Evolutionary conservation across 2,888 invertebrate species (phyloP), one percentile per base, ranked within the genome.

Genomic region (Branchinecta sandiegonensis): DNA sequence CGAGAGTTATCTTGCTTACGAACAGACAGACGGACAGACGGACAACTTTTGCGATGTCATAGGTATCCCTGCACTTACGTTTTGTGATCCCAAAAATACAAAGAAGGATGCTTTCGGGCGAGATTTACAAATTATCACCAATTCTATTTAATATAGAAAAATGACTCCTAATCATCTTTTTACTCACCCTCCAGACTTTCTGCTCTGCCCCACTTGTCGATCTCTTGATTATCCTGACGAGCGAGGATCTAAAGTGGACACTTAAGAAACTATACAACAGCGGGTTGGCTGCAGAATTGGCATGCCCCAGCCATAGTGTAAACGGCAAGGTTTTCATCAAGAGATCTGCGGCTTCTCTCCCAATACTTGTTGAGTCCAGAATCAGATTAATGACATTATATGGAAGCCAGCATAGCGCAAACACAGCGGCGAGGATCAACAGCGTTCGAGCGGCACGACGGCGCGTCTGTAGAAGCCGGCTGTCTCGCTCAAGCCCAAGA

Each of bases 361-460:
- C 68, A 11, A 72, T 73, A 14, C 73, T 70, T 67, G 74, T 72
- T 13, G 85, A 80, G 74, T 88, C 88, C 8, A 85, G 77, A 67
- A 88, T 78, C 14, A 88, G 79, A 74, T 82, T 83, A 46, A 86
- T 78, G 66, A 86, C 83, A 77, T 87, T 86, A 79, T 88, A 87
- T 0, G 89, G 89, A 65, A 89, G 79, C 89, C 89, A 89, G 77
- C 89, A 89, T 7, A 85, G 76, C 0, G 87, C 87, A 74, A 89
- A 89, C 37, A 88, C 81, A 2, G 87, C 82, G 0, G 88, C 88
- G 13, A 89, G 79, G 0, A 87, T 81, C 1, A 89, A 79, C 17
- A 89, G 80, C 72, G 89, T 87, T 82, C 86, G 85, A 0, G 89
- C 89, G 11, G 88, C 87, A 50, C 87, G 81, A 75, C 85, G 85